Conservation (phyloP, 1,140 invertebrate genomes). For the Drosophila mauritiana region DNA sequence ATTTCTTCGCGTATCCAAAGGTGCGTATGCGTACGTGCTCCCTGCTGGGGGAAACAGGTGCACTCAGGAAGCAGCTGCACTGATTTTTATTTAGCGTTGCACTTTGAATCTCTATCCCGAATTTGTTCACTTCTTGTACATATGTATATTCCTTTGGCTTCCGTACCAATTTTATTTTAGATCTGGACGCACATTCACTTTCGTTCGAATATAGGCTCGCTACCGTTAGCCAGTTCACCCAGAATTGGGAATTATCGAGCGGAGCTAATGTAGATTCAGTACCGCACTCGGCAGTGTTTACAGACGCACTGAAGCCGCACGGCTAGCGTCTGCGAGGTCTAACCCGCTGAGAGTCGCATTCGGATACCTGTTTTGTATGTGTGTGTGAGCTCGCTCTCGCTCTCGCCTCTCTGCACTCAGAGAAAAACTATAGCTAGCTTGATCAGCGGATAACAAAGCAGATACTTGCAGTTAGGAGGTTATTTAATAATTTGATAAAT, state of each 20-base stretch:
- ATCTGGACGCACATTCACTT: slow-evolving; percentile 51
- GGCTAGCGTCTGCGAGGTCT: slow-evolving; percentile 52
- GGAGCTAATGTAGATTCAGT: slow-evolving; percentile 9
- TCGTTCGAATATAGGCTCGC: slow-evolving; percentile 19
- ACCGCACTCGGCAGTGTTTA: slow-evolving; percentile 61
- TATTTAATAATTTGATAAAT: not conserved
- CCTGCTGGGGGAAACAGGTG: slow-evolving; percentile 44
- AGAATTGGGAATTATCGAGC: not conserved
- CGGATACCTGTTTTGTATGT: slow-evolving; percentile 12
- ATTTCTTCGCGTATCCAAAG: slow-evolving; percentile 69
- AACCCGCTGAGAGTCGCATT: slow-evolving; percentile 31
- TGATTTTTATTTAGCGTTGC: slow-evolving; percentile 22
- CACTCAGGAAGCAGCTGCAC: slow-evolving; percentile 72
- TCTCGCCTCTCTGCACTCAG: slow-evolving; percentile 4
- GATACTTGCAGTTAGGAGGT: not conserved
- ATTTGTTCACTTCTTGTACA: slow-evolving; percentile 20
- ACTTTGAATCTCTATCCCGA: slow-evolving; percentile 22
- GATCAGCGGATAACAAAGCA: too few relatives aligned
- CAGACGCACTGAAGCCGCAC: slow-evolving; percentile 36
- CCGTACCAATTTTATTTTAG: slow-evolving; percentile 4
- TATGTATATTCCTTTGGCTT: slow-evolving; percentile 1
- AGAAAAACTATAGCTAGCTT: not conserved
- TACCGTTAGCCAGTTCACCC: slow-evolving; percentile 27
- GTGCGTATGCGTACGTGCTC: slow-evolving; percentile 74
- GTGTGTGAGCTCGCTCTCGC: slow-evolving; percentile 3